These are phyloP conservation scores for Drosophila navojoa DNA, from an alignment of 1,140 invertebrate genomes.

Conservation along the genomic window DNA sequence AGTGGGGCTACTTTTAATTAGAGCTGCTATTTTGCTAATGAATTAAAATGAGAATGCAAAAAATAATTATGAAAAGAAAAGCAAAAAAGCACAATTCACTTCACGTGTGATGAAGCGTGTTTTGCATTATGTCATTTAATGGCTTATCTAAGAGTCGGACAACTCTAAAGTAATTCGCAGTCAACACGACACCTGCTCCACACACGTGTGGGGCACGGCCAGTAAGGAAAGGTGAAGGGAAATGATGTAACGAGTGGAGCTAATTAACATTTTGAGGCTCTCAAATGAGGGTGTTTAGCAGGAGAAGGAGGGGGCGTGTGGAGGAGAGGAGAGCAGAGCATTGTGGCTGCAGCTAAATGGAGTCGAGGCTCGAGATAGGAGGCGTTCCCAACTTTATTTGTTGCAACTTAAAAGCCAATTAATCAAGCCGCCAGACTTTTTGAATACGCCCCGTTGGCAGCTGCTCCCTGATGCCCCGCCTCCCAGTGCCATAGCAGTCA, in stretches of 20 bases:
- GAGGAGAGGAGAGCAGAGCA: not conserved
- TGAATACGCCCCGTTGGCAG: constrained; percentile 56
- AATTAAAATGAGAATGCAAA: constrained; percentile 13
- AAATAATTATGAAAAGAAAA: no score
- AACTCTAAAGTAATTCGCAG: constrained; percentile 33
- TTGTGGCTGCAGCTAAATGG: not conserved
- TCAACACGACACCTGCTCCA: constrained; percentile 31
- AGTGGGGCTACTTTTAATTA: constrained; percentile 20
- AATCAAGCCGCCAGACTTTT: constrained; percentile 69
- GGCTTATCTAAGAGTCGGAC: constrained; percentile 23
- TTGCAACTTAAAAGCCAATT: constrained; percentile 82
- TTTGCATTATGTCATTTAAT: constrained; percentile 37
- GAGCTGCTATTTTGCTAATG: constrained; percentile 24
- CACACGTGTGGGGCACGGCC: constrained; percentile 15
- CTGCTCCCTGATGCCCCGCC: not conserved
- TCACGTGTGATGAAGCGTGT: constrained; percentile 11
- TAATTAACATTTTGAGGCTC: constrained; percentile 42
- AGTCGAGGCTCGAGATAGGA: constrained; percentile 6
- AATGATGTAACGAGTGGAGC: constrained; percentile 42
- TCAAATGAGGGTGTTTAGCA: not conserved
- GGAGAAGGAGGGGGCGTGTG: not conserved
- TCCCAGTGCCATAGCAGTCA: not conserved
- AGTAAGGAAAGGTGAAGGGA: not conserved
- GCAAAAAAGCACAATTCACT: not conserved
- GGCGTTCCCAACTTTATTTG: constrained; percentile 51